Conservation (phyloP, 53 echinoderm and acorn worm species). For the Arbacia lixula region DNA sequence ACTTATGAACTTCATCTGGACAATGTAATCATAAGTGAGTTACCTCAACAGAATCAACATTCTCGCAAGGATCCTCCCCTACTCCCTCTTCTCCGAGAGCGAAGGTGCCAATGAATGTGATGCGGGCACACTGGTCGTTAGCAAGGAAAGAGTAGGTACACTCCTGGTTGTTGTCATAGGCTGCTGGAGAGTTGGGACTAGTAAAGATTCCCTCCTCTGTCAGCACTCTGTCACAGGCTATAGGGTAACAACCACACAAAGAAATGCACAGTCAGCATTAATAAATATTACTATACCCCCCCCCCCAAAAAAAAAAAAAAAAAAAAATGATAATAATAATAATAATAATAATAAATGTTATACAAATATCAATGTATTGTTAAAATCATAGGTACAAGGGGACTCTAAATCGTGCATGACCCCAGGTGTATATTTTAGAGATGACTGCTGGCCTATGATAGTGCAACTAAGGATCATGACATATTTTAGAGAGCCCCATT, state of each 20-base stretch:
- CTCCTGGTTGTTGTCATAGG: conserved; percentile 29
- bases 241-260: not conserved
- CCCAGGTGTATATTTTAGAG: no score
- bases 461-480: no score
- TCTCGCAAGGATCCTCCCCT: conserved; percentile 39
- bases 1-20: conserved; percentile 3
- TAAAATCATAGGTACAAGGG: no score
- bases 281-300: not conserved
- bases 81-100: not conserved
- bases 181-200: conserved; percentile 37
- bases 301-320: not conserved
- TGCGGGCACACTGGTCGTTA: conserved; percentile 18
- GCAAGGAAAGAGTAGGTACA: conserved; percentile 26
- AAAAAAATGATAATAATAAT: not conserved
- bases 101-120: conserved; percentile 32
- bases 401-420: no score
- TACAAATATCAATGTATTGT: no score
- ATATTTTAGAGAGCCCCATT: no score
- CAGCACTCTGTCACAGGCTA: conserved; percentile 58
- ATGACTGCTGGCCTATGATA: no score
- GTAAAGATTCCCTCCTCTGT: conserved; percentile 31
- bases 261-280: no score
- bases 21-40: not conserved
- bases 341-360: no score
- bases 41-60: conserved; percentile 38